Evolutionary conservation across 2,888 invertebrate genomes (phyloP).

Genomic region (Zootermopsis nevadensis): DNA sequence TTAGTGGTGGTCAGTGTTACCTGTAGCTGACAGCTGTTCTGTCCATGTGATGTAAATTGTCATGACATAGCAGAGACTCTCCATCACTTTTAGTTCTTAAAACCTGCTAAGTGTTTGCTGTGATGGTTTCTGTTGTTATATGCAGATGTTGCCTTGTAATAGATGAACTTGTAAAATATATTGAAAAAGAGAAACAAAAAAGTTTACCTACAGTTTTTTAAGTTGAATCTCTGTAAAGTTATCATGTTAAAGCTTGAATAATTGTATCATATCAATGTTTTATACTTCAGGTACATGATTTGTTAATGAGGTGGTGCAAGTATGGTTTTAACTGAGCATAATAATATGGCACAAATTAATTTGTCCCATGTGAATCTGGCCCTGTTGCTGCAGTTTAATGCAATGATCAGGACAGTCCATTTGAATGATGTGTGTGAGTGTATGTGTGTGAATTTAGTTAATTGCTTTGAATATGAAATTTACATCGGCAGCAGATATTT

Average conservation of each 20-base stretch:
- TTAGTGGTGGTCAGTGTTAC: not conserved
- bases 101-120: constrained; percentile 6
- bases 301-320: not conserved
- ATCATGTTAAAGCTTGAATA: not conserved
- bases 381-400: not conserved
- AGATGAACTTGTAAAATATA: not conserved
- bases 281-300: not conserved
- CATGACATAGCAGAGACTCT: not conserved
- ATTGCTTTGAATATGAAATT: not conserved
- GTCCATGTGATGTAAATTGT: not conserved
- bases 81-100: not conserved
- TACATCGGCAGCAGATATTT: not conserved
- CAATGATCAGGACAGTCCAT: not conserved
- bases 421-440: not conserved
- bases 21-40: not conserved
- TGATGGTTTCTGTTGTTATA: not conserved
- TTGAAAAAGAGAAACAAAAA: not conserved
- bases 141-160: constrained; percentile 4
- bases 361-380: not conserved
- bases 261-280: not conserved
- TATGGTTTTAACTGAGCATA: not conserved
- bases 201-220: not conserved
- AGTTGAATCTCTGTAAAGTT: not conserved
- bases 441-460: not conserved
- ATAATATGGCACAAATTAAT: not conserved